Percentiles rank a stretch among this genome's conserved stretches.
These are phyloP conservation scores for Cebidichthys violaceus DNA, from an alignment of 2,113 vertebrate genomes.

Conservation along the genomic window DNA sequence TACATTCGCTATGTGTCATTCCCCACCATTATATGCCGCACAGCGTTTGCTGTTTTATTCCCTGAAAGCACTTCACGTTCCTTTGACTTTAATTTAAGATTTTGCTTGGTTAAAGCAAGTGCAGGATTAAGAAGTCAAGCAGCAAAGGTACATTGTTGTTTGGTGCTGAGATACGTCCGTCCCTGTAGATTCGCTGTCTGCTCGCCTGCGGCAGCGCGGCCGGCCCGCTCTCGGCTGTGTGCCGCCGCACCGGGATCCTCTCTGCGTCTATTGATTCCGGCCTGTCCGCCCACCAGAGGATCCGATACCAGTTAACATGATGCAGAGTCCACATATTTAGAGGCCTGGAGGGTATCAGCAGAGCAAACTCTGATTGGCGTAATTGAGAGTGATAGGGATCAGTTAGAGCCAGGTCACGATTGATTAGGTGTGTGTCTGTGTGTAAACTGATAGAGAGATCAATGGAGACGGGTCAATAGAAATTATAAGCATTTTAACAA, in stretches of 20 bases:
- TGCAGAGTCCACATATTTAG: constrained; percentile 72
- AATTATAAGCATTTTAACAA: constrained; percentile 64
- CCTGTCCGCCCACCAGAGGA: constrained; percentile 66
- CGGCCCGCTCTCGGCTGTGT: constrained; percentile 36
- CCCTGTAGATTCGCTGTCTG: constrained; percentile 30
- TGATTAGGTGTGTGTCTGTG: constrained; percentile 74
- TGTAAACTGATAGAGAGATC: constrained; percentile 67
- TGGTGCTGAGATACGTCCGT: constrained; percentile 34
- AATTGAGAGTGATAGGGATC: constrained; percentile 82
- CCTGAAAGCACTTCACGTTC: constrained; percentile 6
- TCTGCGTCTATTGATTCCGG: constrained; percentile 60
- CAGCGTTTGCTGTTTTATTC: neutral
- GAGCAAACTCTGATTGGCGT: constrained; percentile 62
- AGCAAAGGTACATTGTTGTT: constrained; percentile 39
- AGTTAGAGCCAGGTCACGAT: constrained; percentile 62
- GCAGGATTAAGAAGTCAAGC: constrained; percentile 46
- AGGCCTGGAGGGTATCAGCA: constrained; percentile 69
- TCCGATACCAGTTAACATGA: constrained; percentile 71
- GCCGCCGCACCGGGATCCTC: constrained; percentile 44
- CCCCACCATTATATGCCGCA: neutral
- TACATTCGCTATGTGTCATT: neutral
- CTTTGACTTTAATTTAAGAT: constrained; percentile 9
- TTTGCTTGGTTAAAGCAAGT: constrained; percentile 24
- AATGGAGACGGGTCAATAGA: constrained; percentile 59
- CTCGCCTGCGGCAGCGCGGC: constrained; percentile 36